These are phyloP conservation scores for Narcine bancroftii DNA, from an alignment of 2,113 vertebrate species.

Conservation along the genomic window DNA sequence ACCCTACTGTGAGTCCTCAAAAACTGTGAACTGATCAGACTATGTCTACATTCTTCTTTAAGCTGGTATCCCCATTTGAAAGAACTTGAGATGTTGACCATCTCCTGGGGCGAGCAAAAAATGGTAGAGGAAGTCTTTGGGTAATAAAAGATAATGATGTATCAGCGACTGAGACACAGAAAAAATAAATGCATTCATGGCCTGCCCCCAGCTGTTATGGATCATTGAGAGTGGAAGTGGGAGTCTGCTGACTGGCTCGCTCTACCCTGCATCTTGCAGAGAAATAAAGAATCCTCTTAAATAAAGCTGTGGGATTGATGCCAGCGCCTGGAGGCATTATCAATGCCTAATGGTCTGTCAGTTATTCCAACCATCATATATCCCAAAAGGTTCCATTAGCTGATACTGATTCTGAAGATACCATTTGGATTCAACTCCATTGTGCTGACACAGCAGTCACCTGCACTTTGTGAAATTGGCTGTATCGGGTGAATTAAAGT, in stretches of 20 bases:
- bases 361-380: background rate
- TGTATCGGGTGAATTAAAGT: background rate
- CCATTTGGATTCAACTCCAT: background rate
- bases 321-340: background rate
- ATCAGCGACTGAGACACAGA: background rate
- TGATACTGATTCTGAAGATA: background rate
- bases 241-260: background rate
- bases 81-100: background rate
- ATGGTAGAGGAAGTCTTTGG: background rate
- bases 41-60: background rate
- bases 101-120: background rate
- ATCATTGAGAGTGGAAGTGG: background rate
- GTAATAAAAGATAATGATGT: background rate
- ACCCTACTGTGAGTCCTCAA: background rate
- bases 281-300: background rate
- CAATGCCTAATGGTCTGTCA: background rate
- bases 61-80: background rate
- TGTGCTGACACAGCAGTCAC: background rate
- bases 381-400: background rate
- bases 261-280: background rate
- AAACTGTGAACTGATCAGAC: background rate
- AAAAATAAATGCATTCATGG: conserved; percentile 5
- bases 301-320: background rate
- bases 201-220: background rate
- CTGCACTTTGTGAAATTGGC: background rate